phyloP scores from a whole-genome alignment of 2,797 vertebrate genomes.

The Myotis daubentonii region DNA sequence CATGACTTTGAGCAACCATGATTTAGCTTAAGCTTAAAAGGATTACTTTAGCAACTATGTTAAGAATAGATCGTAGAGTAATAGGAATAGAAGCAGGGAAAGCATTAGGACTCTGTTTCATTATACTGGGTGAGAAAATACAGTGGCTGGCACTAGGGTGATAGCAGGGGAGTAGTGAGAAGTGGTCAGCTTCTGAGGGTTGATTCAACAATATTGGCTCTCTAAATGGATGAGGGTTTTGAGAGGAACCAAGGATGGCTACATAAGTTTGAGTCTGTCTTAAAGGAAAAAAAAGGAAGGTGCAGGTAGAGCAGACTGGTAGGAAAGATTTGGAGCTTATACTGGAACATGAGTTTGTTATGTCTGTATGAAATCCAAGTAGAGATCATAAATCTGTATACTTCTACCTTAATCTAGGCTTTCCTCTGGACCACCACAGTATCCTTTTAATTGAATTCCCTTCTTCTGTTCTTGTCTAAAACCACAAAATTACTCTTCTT shows the following conservation, averaged over 20 bases:
- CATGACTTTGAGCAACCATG: not conserved
- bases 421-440: slow-evolving; percentile 5
- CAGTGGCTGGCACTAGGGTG: not conserved
- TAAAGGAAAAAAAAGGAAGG: not conserved
- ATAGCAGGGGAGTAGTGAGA: not conserved
- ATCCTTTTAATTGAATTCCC: slow-evolving; percentile 15
- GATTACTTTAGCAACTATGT: not conserved
- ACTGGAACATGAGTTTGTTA: not conserved
- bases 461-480: slow-evolving; percentile 33
- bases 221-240: not conserved
- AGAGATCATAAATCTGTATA: slow-evolving; percentile 8
- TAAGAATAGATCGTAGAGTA: not conserved
- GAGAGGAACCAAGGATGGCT: slow-evolving; percentile 5
- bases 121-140: slow-evolving; percentile 24
- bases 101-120: not conserved
- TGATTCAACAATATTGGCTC: not conserved
- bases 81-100: not conserved
- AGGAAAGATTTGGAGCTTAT: not conserved
- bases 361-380: not conserved
- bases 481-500: not conserved
- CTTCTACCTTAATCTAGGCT: slow-evolving; percentile 16
- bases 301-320: not conserved
- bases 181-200: not conserved
- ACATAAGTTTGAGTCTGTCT: not conserved
- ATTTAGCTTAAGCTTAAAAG: slow-evolving; percentile 6